Conservation (phyloP, 2,113 vertebrate species). For the Sinocyclocheilus rhinocerous region DNA sequence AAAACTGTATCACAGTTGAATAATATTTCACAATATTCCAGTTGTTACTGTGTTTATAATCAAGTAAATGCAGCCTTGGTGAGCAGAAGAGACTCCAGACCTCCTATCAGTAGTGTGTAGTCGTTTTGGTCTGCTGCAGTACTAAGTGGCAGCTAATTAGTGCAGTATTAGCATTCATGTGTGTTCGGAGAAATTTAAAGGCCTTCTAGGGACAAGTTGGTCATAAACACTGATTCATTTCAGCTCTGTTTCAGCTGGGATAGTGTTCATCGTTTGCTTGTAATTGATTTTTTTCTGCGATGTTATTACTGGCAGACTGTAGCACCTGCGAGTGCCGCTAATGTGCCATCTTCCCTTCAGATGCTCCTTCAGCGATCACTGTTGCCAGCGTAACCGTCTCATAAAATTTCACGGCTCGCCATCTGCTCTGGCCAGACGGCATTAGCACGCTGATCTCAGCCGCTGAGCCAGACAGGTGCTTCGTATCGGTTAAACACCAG, state of each 20-base stretch:
- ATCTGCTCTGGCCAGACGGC: conserved; percentile 72
- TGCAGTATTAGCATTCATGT: too few relatives aligned
- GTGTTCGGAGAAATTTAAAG: conserved; percentile 13
- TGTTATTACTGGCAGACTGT: conserved; percentile 86
- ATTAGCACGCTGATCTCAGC: too few relatives aligned
- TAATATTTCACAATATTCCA: too few relatives aligned
- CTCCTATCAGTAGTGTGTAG: too few relatives aligned
- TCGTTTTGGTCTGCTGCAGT: too few relatives aligned
- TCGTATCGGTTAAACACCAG: too few relatives aligned
- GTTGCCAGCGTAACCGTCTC: conserved; percentile 86
- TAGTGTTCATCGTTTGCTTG: conserved; percentile 21
- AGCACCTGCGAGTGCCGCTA: conserved; percentile 91
- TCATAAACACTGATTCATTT: conserved; percentile 30
- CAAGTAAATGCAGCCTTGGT: too few relatives aligned
- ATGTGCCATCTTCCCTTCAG: conserved; percentile 87
- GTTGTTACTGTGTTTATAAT: too few relatives aligned
- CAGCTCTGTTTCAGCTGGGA: conserved; percentile 15
- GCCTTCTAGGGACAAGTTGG: conserved; percentile 24
- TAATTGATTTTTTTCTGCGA: conserved; percentile 69
- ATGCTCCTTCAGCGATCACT: conserved; percentile 89
- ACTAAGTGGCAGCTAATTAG: too few relatives aligned
- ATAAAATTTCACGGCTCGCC: conserved; percentile 92
- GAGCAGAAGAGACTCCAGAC: too few relatives aligned
- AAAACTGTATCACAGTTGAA: too few relatives aligned
- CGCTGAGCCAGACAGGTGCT: too few relatives aligned